Base-by-base conservation (phyloP, 2,888 invertebrate species). In the Blastobasis lacticolella region DNA sequence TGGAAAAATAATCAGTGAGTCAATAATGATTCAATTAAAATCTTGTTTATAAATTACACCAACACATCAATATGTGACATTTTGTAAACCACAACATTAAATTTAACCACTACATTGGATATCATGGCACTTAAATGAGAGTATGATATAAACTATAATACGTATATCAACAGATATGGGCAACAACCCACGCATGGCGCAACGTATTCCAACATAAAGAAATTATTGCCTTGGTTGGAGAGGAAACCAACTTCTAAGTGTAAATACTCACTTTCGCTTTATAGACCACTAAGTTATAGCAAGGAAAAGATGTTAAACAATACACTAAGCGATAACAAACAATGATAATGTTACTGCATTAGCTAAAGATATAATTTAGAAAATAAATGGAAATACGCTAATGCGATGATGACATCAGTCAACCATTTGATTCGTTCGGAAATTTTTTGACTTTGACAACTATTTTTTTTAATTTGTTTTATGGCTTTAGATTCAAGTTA, bases 151-250 rank as follows among this genome's bases (percentile, higher is more conserved):
- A 23, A 23, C 23, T 23, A 23, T 23, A 23, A 23, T 23, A 23
- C 1, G 23, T 41, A 46, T 49, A 54, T 51, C 42, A 49, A 57
- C 61, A 60, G 57, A 67, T 66, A 67, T 73, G 68, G 67, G 71
- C 69, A 71, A 75, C 81, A 78, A 73, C 87, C 86, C 82, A 87
- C 86, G 81, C 85, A 79, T 69, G 64, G 75, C 75, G 69, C 71
- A 69, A 67, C 62, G 68, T 73, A 73, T 67, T 59, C 58, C 68
- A 69, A 66, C 67, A 68, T 61, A 61, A 64, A 65, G 62, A 58
- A 66, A 62, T 61, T 64, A 66, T 64, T 69, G 58, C 61, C 63
- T 69, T 68, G 58, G 63, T 40, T 44, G 38, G 8, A 41, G 36
- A 23, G 23, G 23, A 23, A 23, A 23, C 23, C 23, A 23, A 23